Percentiles rank a stretch among this genome's conserved stretches.
Conservation (phyloP, 2,113 vertebrate species). For the Cyprinodon tularosa region DNA sequence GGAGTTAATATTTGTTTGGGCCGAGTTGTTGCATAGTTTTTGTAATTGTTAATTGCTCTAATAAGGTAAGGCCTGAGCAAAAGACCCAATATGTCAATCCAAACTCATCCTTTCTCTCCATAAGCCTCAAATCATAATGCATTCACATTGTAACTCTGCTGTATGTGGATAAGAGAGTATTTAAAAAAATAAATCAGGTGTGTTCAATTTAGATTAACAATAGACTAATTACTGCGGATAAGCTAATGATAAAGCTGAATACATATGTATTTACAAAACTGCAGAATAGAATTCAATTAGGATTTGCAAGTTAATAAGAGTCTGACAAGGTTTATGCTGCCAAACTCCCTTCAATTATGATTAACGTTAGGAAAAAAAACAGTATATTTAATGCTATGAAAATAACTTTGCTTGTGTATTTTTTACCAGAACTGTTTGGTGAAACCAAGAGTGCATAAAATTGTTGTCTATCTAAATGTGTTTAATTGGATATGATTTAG, state of each 20-base stretch:
- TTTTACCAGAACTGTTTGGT: background rate
- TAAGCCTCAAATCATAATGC: conserved; percentile 19
- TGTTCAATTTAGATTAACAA: conserved; percentile 60
- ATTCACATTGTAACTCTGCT: conserved; percentile 15
- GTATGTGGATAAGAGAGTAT: conserved; percentile 41
- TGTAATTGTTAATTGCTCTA: conserved; percentile 68
- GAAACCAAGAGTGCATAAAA: background rate
- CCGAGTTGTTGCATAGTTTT: conserved; percentile 58
- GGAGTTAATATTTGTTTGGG: conserved; percentile 71
- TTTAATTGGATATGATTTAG: background rate
- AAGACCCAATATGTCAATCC: conserved; percentile 45
- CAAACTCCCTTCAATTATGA: conserved; percentile 18
- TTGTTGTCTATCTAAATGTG: background rate
- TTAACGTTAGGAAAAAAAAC: conserved; percentile 5
- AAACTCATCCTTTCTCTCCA: conserved; percentile 23
- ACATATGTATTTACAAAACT: conserved; percentile 26
- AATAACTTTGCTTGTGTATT: background rate
- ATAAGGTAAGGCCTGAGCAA: conserved; percentile 29
- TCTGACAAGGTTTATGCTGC: conserved; percentile 13
- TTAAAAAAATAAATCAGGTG: conserved; percentile 40
- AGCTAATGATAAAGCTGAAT: conserved; percentile 49
- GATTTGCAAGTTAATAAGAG: conserved; percentile 42
- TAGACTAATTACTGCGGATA: conserved; percentile 57
- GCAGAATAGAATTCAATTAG: conserved; percentile 55
- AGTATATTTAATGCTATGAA: background rate